Conservation (phyloP, 2,888 invertebrate species). For the Nymphalis urticae region DNA sequence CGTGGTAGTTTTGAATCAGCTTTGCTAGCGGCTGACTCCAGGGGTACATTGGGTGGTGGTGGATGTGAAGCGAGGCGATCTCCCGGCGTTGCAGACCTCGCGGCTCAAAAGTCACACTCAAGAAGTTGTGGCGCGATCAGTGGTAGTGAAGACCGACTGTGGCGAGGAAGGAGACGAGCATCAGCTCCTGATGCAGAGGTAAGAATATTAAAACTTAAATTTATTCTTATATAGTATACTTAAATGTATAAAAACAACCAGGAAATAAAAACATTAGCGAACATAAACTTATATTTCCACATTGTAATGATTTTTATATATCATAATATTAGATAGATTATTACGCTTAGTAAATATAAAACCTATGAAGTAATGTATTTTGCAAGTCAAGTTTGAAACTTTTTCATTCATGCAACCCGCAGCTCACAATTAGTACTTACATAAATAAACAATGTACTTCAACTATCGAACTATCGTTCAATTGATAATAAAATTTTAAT, state of each 20-base stretch:
- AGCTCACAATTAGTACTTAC: too few relatives aligned
- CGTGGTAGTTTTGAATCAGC: constrained; percentile 96
- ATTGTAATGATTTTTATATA: too few relatives aligned
- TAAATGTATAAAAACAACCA: background rate
- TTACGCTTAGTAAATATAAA: too few relatives aligned
- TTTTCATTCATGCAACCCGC: too few relatives aligned
- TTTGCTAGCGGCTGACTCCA: constrained; percentile 91
- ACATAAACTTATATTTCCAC: too few relatives aligned
- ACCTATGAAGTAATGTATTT: too few relatives aligned
- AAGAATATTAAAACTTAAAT: constrained; percentile 36
- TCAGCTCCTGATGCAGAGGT: constrained; percentile 79
- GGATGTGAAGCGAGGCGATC: constrained; percentile 90
- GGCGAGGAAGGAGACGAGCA: constrained; percentile 74
- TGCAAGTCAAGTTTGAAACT: too few relatives aligned
- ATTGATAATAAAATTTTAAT: background rate
- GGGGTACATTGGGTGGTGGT: constrained; percentile 87
- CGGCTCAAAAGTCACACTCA: constrained; percentile 89
- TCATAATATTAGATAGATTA: too few relatives aligned
- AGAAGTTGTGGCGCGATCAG: constrained; percentile 93
- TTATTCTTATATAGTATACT: background rate
- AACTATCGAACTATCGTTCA: background rate
- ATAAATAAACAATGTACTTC: background rate
- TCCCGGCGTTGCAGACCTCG: constrained; percentile 91
- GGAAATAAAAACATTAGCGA: too few relatives aligned
- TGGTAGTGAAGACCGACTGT: constrained; percentile 83